Evolutionary conservation across 2,888 invertebrate species (phyloP).

Genomic region (Phymatocera aterrima): DNA sequence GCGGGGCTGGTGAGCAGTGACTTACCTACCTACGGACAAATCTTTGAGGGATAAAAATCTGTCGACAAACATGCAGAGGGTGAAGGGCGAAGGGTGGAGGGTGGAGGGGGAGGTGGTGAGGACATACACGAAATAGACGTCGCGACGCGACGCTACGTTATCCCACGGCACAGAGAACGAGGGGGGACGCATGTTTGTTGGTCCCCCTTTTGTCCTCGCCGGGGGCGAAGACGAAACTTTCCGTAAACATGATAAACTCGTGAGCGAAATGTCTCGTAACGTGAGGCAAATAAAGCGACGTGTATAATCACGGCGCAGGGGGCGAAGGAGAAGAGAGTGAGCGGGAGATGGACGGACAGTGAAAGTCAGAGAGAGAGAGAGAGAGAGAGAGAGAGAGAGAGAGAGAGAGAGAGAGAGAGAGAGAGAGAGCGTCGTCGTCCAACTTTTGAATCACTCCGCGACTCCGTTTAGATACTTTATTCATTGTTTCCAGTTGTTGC

Average conservation of each 20-base stretch:
- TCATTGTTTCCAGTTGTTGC: neutral
- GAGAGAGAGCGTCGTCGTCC: neutral
- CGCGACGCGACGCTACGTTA: neutral
- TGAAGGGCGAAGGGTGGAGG: too few relatives aligned
- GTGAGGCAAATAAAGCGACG: conserved; percentile 21
- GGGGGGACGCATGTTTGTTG: conserved; percentile 30
- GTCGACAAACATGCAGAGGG: conserved; percentile 14
- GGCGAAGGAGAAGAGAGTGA: too few relatives aligned
- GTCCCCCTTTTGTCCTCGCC: conserved; percentile 38
- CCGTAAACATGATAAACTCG: conserved; percentile 42
- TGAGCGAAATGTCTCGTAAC: conserved; percentile 40
- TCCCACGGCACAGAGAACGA: neutral
- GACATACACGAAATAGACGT: conserved; percentile 22
- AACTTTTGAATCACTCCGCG: conserved; percentile 4
- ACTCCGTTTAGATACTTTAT: neutral
- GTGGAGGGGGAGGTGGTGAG: too few relatives aligned
- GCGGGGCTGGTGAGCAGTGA: neutral
- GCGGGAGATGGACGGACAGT: too few relatives aligned
- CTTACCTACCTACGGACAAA: too few relatives aligned
- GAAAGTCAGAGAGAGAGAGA: too few relatives aligned
- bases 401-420: too few relatives aligned
- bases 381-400: too few relatives aligned
- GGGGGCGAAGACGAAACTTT: conserved; percentile 8
- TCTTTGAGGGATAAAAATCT: neutral
- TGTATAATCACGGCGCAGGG: conserved; percentile 20